Evolutionary conservation across 1,140 invertebrate genomes (phyloP).

Genomic region (Atta cephalotes): DNA sequence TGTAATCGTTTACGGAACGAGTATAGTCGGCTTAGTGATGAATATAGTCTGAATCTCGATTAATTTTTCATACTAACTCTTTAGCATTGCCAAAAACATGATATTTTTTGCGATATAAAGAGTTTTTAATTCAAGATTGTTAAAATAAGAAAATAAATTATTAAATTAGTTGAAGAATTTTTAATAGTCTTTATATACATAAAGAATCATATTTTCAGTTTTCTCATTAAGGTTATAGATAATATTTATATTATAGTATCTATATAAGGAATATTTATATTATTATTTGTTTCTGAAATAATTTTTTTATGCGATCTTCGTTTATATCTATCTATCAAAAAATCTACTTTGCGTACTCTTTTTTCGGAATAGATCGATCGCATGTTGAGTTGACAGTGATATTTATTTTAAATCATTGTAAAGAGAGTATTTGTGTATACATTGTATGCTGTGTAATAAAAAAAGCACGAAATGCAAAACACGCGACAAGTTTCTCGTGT

Average conservation of each 20-base stretch:
- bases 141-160: background rate
- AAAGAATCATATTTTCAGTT: background rate
- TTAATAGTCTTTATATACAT: background rate
- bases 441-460: background rate
- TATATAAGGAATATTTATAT: background rate
- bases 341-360: background rate
- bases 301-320: background rate
- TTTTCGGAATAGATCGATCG: background rate
- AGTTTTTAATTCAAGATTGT: background rate
- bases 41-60: slow-evolving; percentile 28
- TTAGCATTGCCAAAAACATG: background rate
- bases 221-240: background rate
- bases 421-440: background rate
- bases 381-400: background rate
- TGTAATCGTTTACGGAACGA: slow-evolving; percentile 33
- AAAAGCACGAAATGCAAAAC: slow-evolving; percentile 36
- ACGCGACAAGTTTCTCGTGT: background rate
- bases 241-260: too few relatives aligned
- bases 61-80: slow-evolving; percentile 21
- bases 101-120: background rate
- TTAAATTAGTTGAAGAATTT: background rate
- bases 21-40: slow-evolving; percentile 46
- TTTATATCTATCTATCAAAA: background rate
- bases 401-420: background rate
- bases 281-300: background rate